These are phyloP conservation scores for Heliconius sara DNA, from an alignment of 2,888 invertebrate genomes.

Conservation along the genomic window DNA sequence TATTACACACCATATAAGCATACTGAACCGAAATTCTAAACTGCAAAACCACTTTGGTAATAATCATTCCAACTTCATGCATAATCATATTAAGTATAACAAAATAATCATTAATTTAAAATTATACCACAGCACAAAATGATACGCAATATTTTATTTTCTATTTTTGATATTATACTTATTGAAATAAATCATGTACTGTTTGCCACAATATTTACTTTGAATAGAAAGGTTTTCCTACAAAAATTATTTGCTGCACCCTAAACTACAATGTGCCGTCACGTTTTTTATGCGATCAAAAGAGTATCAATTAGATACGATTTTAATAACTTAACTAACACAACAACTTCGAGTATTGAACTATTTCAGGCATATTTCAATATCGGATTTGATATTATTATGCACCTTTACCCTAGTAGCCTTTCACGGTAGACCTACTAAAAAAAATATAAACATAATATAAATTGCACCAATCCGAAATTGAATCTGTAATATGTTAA, in stretches of 20 bases:
- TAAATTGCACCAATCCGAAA: constrained; percentile 7
- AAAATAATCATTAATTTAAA: background rate
- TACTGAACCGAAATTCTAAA: background rate
- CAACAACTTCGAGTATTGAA: constrained; percentile 35
- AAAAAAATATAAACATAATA: background rate
- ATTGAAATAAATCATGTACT: background rate
- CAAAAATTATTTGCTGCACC: background rate
- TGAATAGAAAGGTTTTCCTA: background rate
- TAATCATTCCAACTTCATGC: background rate
- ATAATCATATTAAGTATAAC: background rate
- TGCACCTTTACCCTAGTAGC: constrained; percentile 14
- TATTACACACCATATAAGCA: background rate
- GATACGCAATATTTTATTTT: constrained; percentile 1
- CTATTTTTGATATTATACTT: background rate
- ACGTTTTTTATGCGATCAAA: background rate
- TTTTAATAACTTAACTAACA: constrained; percentile 20
- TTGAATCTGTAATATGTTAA: background rate
- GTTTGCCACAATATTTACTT: background rate
- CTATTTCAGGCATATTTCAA: constrained; percentile 29
- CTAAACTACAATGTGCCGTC: constrained; percentile 20
- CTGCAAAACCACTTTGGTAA: background rate
- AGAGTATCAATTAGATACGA: background rate
- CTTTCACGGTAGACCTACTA: constrained; percentile 8
- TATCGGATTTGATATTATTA: constrained; percentile 20
- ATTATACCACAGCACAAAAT: background rate